Evolutionary conservation across 2,888 invertebrate species (phyloP), one percentile per base, ranked within the genome.

Genomic region (Dascillus cervinus): DNA sequence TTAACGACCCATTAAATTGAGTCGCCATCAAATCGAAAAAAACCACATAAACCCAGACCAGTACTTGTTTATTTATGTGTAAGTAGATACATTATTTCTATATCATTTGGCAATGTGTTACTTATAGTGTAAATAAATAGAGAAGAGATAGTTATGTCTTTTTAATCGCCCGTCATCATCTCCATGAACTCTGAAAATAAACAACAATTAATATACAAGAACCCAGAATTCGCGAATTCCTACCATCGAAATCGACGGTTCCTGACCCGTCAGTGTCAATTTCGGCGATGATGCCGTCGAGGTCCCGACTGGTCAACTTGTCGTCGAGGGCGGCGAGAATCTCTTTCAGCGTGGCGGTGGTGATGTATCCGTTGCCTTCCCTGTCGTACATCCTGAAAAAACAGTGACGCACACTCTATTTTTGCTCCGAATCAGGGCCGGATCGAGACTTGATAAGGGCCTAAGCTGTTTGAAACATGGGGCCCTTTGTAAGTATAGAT

Each of bases 191-290:
- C 88, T 88, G 72, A 71, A 72, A 34, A 37, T 41, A 50, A 52
- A 43, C 43, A 30, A 47, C 34, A 40, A 27, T 22, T 22, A n/a
- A n/a, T n/a, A n/a, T n/a, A n/a, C n/a, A n/a, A n/a, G n/a, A n/a
- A n/a, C n/a, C n/a, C n/a, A n/a, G n/a, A 11, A 3, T 27, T 26
- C 14, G 5, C 15, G 11, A 14, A 25, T 12, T 50, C 60, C 62
- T 67, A 94, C 94, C 96, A 73, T 97, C 96, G 65, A 97, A 97
- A 68, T 97, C 97, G 47, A 97, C 96, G 46, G 96, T 97, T 59
- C 96, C 96, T 44, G 94, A 94, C 32, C 95, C 95, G 66, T 96
- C 96, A 39, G 94, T 92, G 69, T 96, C 96, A 55, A 96, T 95
- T 72, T 96, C 95, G 54, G 87, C 84, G 63, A 96, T 96, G 72